Conservation (phyloP, 2,888 invertebrate genomes). For the Drosophila hamatofila region DNA sequence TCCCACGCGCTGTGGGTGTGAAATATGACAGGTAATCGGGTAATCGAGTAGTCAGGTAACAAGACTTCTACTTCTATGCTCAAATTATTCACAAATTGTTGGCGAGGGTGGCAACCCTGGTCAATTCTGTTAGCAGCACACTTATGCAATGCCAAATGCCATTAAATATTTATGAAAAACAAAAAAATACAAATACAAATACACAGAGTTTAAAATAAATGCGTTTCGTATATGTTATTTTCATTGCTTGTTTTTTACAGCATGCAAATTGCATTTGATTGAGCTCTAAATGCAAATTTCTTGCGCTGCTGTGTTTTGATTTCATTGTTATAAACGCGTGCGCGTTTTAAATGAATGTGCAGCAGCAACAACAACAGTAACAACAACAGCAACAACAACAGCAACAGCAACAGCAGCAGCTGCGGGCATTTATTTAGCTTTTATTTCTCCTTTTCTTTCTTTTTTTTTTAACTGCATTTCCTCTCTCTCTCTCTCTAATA, state of each 20-base stretch:
- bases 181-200: neutral
- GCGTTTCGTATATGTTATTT: slow-evolving; percentile 30
- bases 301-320: slow-evolving; percentile 61
- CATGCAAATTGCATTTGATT: slow-evolving; percentile 77
- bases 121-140: slow-evolving; percentile 8
- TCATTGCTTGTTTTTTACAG: slow-evolving; percentile 29
- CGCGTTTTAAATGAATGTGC: slow-evolving; percentile 48
- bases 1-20: slow-evolving; percentile 4
- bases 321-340: slow-evolving; percentile 75
- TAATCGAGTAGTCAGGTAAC: no score
- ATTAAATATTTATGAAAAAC: slow-evolving; percentile 75
- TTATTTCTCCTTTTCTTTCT: slow-evolving; percentile 13
- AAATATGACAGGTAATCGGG: neutral
- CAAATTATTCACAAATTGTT: neutral
- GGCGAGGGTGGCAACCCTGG: slow-evolving; percentile 33
- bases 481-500: slow-evolving; percentile 25
- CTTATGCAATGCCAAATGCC: slow-evolving; percentile 52
- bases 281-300: slow-evolving; percentile 78
- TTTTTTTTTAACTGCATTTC: slow-evolving; percentile 7
- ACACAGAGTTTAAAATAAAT: slow-evolving; percentile 25
- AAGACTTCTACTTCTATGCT: neutral
- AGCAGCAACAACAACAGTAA: slow-evolving; percentile 9
- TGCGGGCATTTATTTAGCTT: slow-evolving; percentile 43
- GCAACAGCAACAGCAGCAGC: slow-evolving; percentile 13
- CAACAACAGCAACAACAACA: neutral